phyloP scores from a whole-genome alignment of 2,113 vertebrate genomes.

The Arothron firmamentum region DNA sequence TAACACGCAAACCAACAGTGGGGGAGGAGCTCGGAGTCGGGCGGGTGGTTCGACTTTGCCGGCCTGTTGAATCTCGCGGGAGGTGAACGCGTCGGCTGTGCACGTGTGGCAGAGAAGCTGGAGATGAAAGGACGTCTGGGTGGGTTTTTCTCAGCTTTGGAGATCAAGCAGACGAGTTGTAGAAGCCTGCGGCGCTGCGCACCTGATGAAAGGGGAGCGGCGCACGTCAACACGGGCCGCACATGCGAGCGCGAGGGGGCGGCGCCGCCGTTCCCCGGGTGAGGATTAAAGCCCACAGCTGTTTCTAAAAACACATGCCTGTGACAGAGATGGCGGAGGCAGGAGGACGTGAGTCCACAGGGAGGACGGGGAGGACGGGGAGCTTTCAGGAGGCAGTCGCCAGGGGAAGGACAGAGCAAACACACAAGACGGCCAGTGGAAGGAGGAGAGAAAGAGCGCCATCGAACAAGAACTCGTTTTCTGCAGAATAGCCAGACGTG shows the following conservation, averaged over 20 bases:
- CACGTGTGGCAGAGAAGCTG: constrained; percentile 10
- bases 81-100: constrained; percentile 36
- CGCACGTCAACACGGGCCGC: constrained; percentile 39
- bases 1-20: constrained; percentile 9
- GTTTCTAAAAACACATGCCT: not conserved
- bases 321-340: no score
- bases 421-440: constrained; percentile 17
- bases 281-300: not conserved
- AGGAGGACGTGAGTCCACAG: not conserved
- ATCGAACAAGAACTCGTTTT: constrained; percentile 18
- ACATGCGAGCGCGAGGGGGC: not conserved
- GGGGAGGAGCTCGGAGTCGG: no score
- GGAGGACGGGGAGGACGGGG: constrained; percentile 8
- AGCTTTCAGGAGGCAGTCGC: constrained; percentile 3
- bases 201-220: constrained; percentile 67
- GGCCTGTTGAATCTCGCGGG: constrained; percentile 21
- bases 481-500: not conserved
- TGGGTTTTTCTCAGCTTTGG: constrained; percentile 53
- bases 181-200: constrained; percentile 58
- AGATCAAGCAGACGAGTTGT: constrained; percentile 68
- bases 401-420: constrained; percentile 11
- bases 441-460: constrained; percentile 26
- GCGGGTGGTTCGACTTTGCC: no score
- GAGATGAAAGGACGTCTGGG: constrained; percentile 56
- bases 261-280: not conserved